Evolutionary conservation across 1,140 invertebrate species (phyloP).

Genomic region (Patella vulgata): DNA sequence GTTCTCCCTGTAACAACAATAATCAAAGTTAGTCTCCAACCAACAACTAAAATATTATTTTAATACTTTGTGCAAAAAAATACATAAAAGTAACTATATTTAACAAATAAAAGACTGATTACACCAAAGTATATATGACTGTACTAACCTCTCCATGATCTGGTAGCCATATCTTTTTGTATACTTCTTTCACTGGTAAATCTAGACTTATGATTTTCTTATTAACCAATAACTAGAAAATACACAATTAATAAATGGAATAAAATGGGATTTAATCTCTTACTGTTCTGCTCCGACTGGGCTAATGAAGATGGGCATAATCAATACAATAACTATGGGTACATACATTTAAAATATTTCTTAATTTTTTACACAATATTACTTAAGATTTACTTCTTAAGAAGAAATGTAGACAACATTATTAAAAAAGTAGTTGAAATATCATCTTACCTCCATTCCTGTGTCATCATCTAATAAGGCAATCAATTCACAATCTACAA

Average conservation of each 20-base stretch:
- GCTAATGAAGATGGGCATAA: too few species aligned
- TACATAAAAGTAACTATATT: neutral
- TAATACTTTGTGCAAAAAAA: neutral
- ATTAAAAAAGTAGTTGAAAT: too few species aligned
- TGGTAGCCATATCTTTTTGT: slow-evolving; percentile 81
- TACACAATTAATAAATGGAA: slow-evolving; percentile 10
- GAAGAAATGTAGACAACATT: too few species aligned
- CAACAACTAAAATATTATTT: neutral
- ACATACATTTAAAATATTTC: neutral
- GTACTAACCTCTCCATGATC: slow-evolving; percentile 69
- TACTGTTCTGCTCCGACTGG: too few species aligned
- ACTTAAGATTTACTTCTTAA: too few species aligned
- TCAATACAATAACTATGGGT: neutral
- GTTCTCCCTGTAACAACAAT: slow-evolving; percentile 76
- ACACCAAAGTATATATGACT: neutral
- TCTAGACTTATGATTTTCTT: slow-evolving; percentile 99
- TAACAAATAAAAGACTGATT: slow-evolving; percentile 4
- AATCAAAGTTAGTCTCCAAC: neutral
- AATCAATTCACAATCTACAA: slow-evolving; percentile 91
- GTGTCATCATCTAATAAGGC: slow-evolving; percentile 97
- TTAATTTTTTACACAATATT: neutral
- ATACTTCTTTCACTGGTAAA: slow-evolving; percentile 90
- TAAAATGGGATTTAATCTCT: neutral
- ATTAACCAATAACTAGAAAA: slow-evolving; percentile 82
- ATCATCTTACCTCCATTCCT: slow-evolving; percentile 92